phyloP scores from a whole-genome alignment of 2,113 vertebrate species.

The Mus spicilegus region DNA sequence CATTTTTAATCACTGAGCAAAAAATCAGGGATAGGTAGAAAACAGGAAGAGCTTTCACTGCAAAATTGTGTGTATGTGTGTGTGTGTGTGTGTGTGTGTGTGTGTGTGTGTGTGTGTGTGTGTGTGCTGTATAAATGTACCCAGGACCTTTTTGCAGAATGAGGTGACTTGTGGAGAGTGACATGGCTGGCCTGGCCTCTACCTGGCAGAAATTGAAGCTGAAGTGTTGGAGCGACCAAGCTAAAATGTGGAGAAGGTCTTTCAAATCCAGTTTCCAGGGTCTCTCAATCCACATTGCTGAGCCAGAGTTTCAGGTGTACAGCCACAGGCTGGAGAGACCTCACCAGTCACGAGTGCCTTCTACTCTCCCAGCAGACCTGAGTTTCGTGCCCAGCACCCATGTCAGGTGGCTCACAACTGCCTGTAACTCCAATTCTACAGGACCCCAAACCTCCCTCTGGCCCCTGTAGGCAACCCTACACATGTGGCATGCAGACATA shows the following conservation, averaged over 20 bases:
- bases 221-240: background rate
- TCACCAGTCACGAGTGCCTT: background rate
- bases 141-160: background rate
- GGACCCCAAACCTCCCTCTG: background rate
- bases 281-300: background rate
- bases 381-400: background rate
- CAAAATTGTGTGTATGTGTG: background rate
- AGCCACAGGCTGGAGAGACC: background rate
- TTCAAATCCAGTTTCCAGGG: background rate
- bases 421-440: background rate
- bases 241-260: background rate
- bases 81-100: background rate
- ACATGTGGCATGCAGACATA: background rate
- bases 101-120: background rate
- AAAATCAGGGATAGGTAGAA: background rate
- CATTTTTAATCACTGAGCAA: background rate
- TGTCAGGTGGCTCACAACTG: background rate
- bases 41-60: background rate
- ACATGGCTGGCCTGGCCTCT: background rate
- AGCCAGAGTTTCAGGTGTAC: background rate
- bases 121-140: background rate
- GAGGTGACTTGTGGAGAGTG: background rate
- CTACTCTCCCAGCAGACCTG: background rate
- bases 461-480: background rate
- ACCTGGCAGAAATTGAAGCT: background rate